Evolutionary conservation across 2,797 vertebrate species (phyloP).

Genomic region (Artibeus jamaicensis): DNA sequence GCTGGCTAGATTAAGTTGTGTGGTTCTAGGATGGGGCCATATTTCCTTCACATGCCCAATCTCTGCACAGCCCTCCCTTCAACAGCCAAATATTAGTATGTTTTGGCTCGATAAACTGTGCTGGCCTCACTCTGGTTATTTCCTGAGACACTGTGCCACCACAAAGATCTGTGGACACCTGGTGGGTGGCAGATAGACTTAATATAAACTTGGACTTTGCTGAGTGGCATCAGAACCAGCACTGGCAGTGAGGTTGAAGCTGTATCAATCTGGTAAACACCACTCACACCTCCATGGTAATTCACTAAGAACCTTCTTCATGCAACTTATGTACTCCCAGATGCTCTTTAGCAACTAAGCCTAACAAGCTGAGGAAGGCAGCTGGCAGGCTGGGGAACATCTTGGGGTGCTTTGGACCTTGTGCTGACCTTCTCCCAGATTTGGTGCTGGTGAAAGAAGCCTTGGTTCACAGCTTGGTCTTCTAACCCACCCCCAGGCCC

Average conservation of each 20-base stretch:
- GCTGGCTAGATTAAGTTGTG: background rate
- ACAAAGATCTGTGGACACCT: background rate
- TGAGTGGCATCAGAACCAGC: background rate
- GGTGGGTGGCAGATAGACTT: background rate
- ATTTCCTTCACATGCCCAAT: background rate
- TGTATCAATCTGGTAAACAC: background rate
- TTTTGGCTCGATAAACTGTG: background rate
- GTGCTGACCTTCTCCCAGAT: background rate
- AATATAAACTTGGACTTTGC: background rate
- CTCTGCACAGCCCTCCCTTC: background rate
- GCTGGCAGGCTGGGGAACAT: background rate
- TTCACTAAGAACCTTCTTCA: background rate
- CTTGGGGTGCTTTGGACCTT: background rate
- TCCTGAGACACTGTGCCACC: background rate
- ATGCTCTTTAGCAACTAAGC: background rate
- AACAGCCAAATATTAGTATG: background rate
- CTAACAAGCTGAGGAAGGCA: background rate
- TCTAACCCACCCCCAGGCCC: background rate
- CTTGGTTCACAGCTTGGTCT: background rate
- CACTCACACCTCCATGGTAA: background rate
- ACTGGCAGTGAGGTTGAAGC: background rate
- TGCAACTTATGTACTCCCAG: background rate
- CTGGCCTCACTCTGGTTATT: background rate
- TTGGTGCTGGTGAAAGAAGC: background rate
- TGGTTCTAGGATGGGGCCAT: background rate